Percentiles rank a stretch among this genome's conserved stretches.
phyloP scores from a whole-genome alignment of 2,797 vertebrate genomes.

The Setipinna tenuifilis region DNA sequence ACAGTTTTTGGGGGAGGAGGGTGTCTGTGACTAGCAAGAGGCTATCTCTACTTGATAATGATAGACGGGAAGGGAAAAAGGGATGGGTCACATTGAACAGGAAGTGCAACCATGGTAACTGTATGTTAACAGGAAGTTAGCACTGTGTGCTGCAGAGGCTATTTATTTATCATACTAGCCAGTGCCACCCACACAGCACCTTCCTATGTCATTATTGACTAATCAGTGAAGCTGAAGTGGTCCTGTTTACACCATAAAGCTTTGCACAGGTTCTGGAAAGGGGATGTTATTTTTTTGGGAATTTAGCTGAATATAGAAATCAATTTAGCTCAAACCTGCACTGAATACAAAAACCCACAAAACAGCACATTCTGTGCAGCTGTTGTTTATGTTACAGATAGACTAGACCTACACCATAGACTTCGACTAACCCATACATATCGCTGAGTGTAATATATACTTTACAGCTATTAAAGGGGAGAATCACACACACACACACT shows the following conservation, averaged over 20 bases:
- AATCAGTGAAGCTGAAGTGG: not conserved
- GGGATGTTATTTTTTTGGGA: not conserved
- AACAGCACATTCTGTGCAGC: not conserved
- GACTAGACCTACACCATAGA: too few relatives aligned
- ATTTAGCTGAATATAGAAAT: not conserved
- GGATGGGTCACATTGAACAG: not conserved
- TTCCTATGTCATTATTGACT: not conserved
- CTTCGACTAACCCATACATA: too few relatives aligned
- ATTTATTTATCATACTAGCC: not conserved
- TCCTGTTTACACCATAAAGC: not conserved
- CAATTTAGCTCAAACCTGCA: not conserved
- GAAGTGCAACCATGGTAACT: constrained; percentile 12
- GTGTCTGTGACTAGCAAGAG: not conserved
- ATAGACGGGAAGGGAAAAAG: not conserved
- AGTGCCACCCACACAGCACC: constrained; percentile 3
- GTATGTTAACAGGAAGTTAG: constrained; percentile 9
- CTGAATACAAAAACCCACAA: not conserved
- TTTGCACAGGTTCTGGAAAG: not conserved
- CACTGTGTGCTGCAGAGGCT: not conserved
- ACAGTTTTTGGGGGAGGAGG: not conserved
- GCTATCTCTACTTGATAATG: not conserved
- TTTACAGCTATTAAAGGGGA: too few relatives aligned
- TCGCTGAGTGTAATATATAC: too few relatives aligned
- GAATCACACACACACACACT: too few relatives aligned
- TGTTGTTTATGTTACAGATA: not conserved